Percentiles rank a stretch among this genome's conserved stretches.
Evolutionary conservation across 2,888 invertebrate genomes (phyloP).

Genomic region (Latrodectus elegans): DNA sequence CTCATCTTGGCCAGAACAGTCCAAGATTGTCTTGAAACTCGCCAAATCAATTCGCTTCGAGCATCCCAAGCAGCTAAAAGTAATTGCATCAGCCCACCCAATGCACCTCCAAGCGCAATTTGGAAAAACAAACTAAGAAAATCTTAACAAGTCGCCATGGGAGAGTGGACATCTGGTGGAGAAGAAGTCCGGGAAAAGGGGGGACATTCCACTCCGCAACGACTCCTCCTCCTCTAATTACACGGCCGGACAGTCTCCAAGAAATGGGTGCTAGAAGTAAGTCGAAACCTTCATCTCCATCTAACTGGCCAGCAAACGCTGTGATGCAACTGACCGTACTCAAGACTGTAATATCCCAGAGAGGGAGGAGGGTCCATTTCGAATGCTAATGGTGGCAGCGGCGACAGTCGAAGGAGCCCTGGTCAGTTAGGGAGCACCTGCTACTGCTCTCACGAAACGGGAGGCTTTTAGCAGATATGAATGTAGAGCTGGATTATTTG

Average conservation of each 20-base stretch:
- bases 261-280: neutral
- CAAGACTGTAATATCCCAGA: conserved; percentile 21
- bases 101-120: neutral
- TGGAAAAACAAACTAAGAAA: neutral
- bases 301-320: neutral
- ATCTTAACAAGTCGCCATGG: conserved; percentile 4
- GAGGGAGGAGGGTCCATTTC: conserved; percentile 29
- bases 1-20: too few species aligned
- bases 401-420: neutral
- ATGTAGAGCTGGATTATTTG: neutral
- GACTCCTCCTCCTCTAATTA: conserved; percentile 9
- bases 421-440: conserved; percentile 47
- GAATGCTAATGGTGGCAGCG: conserved; percentile 46
- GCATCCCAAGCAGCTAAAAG: neutral
- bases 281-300: conserved; percentile 1
- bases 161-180: conserved; percentile 15
- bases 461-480: conserved; percentile 10
- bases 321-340: conserved; percentile 24
- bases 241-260: conserved; percentile 14
- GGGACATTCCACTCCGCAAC: neutral
- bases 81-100: neutral
- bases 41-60: too few species aligned
- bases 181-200: neutral
- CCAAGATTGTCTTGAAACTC: too few species aligned
- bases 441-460: conserved; percentile 21